Percentiles rank a stretch among this genome's conserved stretches.
Conservation (phyloP, 1,140 invertebrate genomes). For the Drosophila funebris region DNA sequence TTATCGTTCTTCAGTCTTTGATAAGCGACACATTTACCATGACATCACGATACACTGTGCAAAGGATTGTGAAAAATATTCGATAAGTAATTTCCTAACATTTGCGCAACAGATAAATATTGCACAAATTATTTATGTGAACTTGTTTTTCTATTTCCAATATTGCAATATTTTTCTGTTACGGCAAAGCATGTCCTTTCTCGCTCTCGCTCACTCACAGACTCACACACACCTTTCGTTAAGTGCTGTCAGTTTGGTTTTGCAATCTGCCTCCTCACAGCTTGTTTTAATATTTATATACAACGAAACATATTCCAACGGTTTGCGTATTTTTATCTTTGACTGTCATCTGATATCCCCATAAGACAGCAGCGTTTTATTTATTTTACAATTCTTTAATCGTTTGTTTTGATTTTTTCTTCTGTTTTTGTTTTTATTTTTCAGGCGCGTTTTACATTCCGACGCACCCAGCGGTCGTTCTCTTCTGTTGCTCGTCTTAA, state of each 20-base stretch:
- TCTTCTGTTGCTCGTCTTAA: conserved; percentile 62
- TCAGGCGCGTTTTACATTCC: conserved; percentile 69
- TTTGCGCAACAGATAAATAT: conserved; percentile 20
- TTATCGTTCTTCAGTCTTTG: conserved; percentile 35
- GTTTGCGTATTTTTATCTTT: conserved; percentile 57
- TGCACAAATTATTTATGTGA: conserved; percentile 32
- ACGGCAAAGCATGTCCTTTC: conserved; percentile 17
- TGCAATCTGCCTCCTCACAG: conserved; percentile 34
- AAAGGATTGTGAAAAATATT: conserved; percentile 21
- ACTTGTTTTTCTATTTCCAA: conserved; percentile 8
- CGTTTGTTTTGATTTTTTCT: conserved; percentile 36
- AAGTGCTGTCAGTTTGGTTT: conserved; percentile 48
- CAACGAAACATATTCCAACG: conserved; percentile 39
- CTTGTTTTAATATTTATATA: conserved; percentile 55
- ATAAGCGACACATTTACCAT: conserved; percentile 55
- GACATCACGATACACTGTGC: conserved; percentile 60
- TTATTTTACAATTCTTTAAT: conserved; percentile 43
- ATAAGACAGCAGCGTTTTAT: conserved; percentile 26
- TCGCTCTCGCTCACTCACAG: conserved; percentile 19
- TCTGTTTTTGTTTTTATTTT: conserved; percentile 34
- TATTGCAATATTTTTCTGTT: conserved; percentile 19
- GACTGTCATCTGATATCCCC: conserved; percentile 33
- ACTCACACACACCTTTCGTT: conserved; percentile 56
- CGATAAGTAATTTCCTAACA: conserved; percentile 14
- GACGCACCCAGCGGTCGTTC: conserved; percentile 64